Conservation (phyloP, 37 sponge, comb jelly and placozoan genomes). For the Chondrosia reniformis region DNA sequence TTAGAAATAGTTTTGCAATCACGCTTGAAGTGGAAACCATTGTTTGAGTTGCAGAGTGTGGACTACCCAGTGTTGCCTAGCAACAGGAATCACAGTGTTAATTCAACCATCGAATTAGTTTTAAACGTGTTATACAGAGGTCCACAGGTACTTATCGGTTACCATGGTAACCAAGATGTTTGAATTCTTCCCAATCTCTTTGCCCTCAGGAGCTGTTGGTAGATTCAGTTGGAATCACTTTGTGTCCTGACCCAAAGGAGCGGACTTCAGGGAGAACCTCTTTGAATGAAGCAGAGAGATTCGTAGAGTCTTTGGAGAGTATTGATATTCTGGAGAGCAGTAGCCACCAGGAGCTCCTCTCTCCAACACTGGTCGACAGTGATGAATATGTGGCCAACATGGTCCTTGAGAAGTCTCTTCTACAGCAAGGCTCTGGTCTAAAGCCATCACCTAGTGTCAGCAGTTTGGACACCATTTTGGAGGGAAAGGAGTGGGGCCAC, state of each 20-base stretch:
- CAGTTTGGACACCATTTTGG: background rate
- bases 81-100: background rate
- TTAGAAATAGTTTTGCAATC: background rate
- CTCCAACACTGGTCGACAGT: background rate
- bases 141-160: background rate
- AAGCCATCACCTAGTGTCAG: background rate
- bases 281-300: background rate
- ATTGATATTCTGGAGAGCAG: background rate
- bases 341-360: background rate
- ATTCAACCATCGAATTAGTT: background rate
- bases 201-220: background rate
- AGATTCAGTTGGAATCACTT: background rate
- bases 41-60: background rate
- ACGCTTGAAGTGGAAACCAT: background rate
- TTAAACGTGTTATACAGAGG: background rate
- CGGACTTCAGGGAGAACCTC: background rate
- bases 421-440: background rate
- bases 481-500: background rate
- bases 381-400: constrained; percentile 9
- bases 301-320: background rate
- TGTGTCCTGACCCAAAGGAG: background rate
- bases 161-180: too few species aligned
- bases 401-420: background rate
- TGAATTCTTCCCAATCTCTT: too few species aligned
- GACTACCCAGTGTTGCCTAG: background rate